These are phyloP conservation scores for Pheucticus melanocephalus DNA, from an alignment of 2,113 vertebrate genomes.

Conservation along the genomic window DNA sequence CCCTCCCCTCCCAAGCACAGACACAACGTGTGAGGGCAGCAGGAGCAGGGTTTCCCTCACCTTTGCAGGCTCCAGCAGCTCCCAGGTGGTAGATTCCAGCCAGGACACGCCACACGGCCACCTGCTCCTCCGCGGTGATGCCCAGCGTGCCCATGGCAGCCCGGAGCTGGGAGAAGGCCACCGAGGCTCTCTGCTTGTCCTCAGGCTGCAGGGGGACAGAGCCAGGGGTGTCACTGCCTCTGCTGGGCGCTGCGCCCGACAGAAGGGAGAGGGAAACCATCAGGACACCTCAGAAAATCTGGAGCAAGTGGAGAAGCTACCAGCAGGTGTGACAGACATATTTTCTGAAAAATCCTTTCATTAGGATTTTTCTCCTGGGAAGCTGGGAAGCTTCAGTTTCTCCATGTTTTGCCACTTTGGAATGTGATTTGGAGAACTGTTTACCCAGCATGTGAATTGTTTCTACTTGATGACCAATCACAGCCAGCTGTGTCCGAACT, in stretches of 20 bases:
- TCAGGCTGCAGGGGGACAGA: conserved; percentile 76
- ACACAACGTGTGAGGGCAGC: rapidly evolving
- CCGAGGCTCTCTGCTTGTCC: conserved; percentile 86
- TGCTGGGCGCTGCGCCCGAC: rapidly evolving
- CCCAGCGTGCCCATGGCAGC: conserved; percentile 86
- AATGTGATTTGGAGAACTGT: too few relatives aligned
- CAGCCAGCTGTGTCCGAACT: too few relatives aligned
- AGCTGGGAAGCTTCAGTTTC: too few relatives aligned
- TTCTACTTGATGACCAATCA: too few relatives aligned
- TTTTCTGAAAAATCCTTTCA: too few relatives aligned
- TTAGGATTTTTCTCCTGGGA: too few relatives aligned
- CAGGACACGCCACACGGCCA: conserved; percentile 86
- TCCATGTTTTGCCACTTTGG: too few relatives aligned
- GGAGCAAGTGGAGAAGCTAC: rapidly evolving
- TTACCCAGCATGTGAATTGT: too few relatives aligned
- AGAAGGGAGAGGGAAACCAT: rapidly evolving
- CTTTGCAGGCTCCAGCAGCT: conserved; percentile 88
- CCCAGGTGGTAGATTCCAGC: conserved; percentile 93
- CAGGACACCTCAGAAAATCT: rapidly evolving
- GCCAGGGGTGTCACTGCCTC: background rate
- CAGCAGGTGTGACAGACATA: background rate
- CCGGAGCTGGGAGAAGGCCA: conserved; percentile 82
- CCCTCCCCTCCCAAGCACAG: background rate
- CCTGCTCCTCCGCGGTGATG: conserved; percentile 80
- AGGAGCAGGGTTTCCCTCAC: conserved; percentile 53